Evolutionary conservation across 2,888 invertebrate species (phyloP).

Genomic region (Anthoptus insignis): DNA sequence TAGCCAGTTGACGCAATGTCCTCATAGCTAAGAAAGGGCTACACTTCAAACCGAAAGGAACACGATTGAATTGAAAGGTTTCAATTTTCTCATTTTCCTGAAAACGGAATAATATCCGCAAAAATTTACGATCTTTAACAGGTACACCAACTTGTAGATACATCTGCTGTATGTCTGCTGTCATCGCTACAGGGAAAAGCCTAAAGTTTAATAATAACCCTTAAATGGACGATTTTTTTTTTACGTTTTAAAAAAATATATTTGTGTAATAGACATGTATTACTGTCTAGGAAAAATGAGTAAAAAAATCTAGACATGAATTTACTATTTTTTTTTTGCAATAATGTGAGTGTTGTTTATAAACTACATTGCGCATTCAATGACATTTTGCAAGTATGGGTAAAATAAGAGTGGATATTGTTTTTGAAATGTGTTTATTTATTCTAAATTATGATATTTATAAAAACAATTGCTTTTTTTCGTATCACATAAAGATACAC

Average conservation of each 20-base stretch:
- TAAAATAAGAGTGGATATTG: constrained; percentile 53
- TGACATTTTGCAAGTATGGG: constrained; percentile 53
- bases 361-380: constrained; percentile 55
- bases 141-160: too few species aligned
- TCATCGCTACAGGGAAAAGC: too few species aligned
- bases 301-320: constrained; percentile 54
- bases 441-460: constrained; percentile 55
- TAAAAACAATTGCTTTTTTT: constrained; percentile 58
- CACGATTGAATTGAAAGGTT: constrained; percentile 24
- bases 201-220: too few species aligned
- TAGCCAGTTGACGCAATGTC: constrained; percentile 17
- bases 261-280: constrained; percentile 44
- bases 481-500: constrained; percentile 57
- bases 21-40: constrained; percentile 40
- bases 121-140: constrained; percentile 26
- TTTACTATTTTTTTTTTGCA: constrained; percentile 50
- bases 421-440: constrained; percentile 54
- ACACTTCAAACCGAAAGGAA: constrained; percentile 29
- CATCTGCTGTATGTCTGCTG: too few species aligned
- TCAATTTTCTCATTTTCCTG: constrained; percentile 15
- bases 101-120: constrained; percentile 33
- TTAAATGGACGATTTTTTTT: constrained; percentile 1
- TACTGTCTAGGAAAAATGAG: constrained; percentile 52
- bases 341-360: constrained; percentile 55
- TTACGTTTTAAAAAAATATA: constrained; percentile 1